These are phyloP conservation scores for Pogonomyrmex californicus DNA, from an alignment of 1,140 invertebrate species.

Conservation along the genomic window DNA sequence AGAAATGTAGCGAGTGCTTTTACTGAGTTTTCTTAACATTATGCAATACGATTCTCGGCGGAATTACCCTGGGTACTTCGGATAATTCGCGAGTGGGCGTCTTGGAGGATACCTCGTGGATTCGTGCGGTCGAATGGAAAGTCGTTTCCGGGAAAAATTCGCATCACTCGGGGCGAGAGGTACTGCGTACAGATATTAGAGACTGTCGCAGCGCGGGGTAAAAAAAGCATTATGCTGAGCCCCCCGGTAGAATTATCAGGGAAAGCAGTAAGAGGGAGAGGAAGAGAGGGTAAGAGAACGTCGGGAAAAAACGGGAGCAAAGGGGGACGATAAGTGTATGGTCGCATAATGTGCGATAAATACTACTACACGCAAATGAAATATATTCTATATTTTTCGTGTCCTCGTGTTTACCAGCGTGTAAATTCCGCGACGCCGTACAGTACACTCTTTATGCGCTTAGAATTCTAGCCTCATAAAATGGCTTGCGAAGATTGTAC, in stretches of 20 bases:
- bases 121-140: constrained; percentile 70
- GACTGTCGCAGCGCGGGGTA: constrained; percentile 35
- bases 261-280: neutral
- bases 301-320: neutral
- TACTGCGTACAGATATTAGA: constrained; percentile 53
- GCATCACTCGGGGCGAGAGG: constrained; percentile 68
- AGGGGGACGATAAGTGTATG: constrained; percentile 62
- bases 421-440: constrained; percentile 43
- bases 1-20: constrained; percentile 45
- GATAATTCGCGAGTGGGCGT: constrained; percentile 72
- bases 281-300: neutral
- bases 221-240: constrained; percentile 74
- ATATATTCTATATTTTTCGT: constrained; percentile 54
- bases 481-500: constrained; percentile 38
- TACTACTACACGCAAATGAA: constrained; percentile 40
- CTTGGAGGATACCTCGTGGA: constrained; percentile 67
- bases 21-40: constrained; percentile 76
- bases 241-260: constrained; percentile 70
- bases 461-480: constrained; percentile 39
- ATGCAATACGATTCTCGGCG: constrained; percentile 76
- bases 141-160: constrained; percentile 76
- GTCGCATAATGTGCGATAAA: constrained; percentile 26
- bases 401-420: constrained; percentile 32
- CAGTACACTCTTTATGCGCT: constrained; percentile 41
- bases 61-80: constrained; percentile 71